A percentile compares a stretch with the other conserved stretches of the same genome.
These are phyloP conservation scores for Lepilemur ruficaudatus DNA, from an alignment of 2,797 vertebrate species.

Conservation along the genomic window DNA sequence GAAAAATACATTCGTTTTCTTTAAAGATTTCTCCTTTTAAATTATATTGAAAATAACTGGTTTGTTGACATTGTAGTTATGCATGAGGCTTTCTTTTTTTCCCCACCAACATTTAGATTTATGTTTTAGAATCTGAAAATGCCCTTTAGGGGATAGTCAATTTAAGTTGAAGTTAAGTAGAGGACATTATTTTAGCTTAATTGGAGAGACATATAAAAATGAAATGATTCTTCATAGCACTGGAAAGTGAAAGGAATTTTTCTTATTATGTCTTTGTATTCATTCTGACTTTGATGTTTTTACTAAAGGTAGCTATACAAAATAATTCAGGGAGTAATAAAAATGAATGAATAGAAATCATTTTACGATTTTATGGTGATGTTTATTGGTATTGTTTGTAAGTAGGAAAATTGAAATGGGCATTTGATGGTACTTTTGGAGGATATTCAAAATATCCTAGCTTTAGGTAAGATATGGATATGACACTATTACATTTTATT, in stretches of 20 bases:
- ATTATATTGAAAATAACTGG: neutral
- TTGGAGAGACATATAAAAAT: neutral
- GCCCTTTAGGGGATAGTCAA: neutral
- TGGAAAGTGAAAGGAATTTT: conserved; percentile 13
- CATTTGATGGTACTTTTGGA: neutral
- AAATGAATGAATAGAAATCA: conserved; percentile 17
- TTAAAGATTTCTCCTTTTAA: neutral
- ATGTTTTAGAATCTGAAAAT: conserved; percentile 7
- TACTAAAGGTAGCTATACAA: conserved; percentile 2
- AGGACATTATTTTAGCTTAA: conserved; percentile 2
- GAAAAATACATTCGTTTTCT: neutral
- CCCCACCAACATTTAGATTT: neutral
- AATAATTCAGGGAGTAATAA: conserved; percentile 26
- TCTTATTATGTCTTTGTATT: conserved; percentile 7
- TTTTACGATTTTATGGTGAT: neutral
- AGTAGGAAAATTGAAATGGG: conserved; percentile 1
- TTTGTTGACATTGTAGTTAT: neutral
- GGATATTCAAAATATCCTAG: neutral
- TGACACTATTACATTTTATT: neutral
- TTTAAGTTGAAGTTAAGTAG: conserved; percentile 29
- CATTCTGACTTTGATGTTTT: conserved; percentile 25
- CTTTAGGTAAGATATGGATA: neutral
- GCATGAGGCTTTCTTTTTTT: neutral
- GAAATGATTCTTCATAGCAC: neutral
- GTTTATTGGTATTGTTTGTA: conserved; percentile 34